Conservation (phyloP, 2,888 invertebrate species). For the Habrosyne pyritoides region DNA sequence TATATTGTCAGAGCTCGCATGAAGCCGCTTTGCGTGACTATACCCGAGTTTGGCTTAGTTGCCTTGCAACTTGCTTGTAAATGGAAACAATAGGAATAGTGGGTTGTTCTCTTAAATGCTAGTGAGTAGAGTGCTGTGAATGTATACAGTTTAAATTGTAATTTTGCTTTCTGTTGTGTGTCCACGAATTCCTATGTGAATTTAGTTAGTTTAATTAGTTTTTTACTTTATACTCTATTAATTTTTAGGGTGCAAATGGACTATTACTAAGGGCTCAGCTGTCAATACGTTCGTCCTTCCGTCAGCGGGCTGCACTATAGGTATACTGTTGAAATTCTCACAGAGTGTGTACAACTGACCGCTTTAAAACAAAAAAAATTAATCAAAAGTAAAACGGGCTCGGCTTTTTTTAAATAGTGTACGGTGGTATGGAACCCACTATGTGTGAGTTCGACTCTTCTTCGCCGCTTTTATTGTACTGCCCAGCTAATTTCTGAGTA, state of each 20-base stretch:
- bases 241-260: not conserved
- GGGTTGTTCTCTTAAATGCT: not conserved
- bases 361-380: no score
- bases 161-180: not conserved
- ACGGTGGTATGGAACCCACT: no score
- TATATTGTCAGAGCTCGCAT: conserved; percentile 23
- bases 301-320: no score
- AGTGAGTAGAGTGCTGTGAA: not conserved
- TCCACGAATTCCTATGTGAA: not conserved
- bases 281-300: no score
- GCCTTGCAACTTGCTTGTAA: conserved; percentile 18
- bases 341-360: no score
- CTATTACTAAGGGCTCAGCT: no score
- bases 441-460: no score
- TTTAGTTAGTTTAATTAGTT: no score
- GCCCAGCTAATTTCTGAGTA: not conserved
- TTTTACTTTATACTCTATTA: not conserved
- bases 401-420: no score
- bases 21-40: conserved; percentile 26
- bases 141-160: not conserved
- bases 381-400: no score
- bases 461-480: not conserved
- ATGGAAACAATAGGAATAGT: conserved; percentile 32
- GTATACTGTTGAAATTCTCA: no score
- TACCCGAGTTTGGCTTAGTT: conserved; percentile 42